Evolutionary conservation across 2,113 vertebrate species (phyloP).

Genomic region (Ellobius talpinus): DNA sequence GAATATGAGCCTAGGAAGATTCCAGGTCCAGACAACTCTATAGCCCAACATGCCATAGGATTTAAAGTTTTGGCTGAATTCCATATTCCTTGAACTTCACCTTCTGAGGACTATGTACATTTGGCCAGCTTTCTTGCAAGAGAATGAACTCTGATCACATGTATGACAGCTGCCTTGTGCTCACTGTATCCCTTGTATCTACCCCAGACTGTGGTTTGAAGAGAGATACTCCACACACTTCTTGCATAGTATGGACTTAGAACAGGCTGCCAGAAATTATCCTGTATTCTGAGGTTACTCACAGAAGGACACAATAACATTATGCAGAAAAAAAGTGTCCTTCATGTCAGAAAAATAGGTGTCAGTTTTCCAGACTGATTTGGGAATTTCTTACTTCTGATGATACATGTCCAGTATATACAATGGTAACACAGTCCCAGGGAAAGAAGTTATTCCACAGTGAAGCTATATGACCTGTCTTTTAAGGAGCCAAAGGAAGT

Average conservation of each 20-base stretch:
- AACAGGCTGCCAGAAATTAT: not conserved
- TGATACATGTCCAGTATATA: too few species aligned
- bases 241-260: not conserved
- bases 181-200: not conserved
- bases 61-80: not conserved
- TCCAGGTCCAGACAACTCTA: not conserved
- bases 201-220: not conserved
- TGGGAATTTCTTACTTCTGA: not conserved
- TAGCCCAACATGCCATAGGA: not conserved
- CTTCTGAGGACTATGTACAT: not conserved
- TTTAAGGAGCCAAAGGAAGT: not conserved
- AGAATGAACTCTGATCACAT: not conserved
- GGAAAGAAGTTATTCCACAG: not conserved
- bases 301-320: not conserved
- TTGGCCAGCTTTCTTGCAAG: not conserved
- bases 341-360: not conserved
- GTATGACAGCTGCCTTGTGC: not conserved
- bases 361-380: not conserved
- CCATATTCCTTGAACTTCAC: not conserved
- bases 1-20: not conserved
- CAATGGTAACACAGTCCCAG: not conserved
- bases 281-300: not conserved
- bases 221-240: not conserved
- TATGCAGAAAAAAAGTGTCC: not conserved
- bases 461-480: not conserved